Base-by-base conservation (phyloP, 2,888 invertebrate genomes). In the Periphyllus acericola region DNA sequence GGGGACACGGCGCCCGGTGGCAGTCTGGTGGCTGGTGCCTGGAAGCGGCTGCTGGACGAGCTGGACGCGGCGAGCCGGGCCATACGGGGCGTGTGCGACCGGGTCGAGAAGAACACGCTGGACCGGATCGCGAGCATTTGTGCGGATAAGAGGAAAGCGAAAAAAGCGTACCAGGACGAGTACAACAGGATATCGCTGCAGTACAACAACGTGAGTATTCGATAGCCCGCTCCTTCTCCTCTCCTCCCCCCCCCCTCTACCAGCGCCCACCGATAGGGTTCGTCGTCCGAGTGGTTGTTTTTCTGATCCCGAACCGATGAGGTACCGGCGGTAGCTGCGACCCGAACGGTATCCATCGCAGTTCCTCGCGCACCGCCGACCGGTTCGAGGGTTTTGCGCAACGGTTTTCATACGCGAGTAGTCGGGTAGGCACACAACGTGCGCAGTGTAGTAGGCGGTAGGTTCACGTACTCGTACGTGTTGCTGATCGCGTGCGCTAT, bases 121-220 rank as follows among this genome's bases (percentile, higher is more conserved):
- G 97, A 98, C 90, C 95, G 96, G 90, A 93, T 98, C 90, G 94
- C 94, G 90, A 93, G 94, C 72, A 93, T 98, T 89, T 96, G 96
- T 91, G 93, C 94, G n/a, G 98, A 98, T 91, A 96, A 98, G 91
- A 94, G 97, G 91, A 95, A 96, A 91, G 94, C 96, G 8, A 94
- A 96, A 90, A 98, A 98, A 92, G 93, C 94, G 83, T 98, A 97
- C 91, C 96, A 96, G 91, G 98, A 98, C 91, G 98, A 98, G 91
- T 96, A 97, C 91, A 93, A 94, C 89, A 95, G 96, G 91, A 95
- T 97, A 90, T 95, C 95, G 83, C 94, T 95, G 88, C 96, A 96
- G 91, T 95, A 96, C 91, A 94, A 95, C 90, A 95, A 95, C 93
- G 96, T 95, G 92, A 93, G 94, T 93, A 2, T 36, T n/a, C 8